Evolutionary conservation across 2,113 vertebrate genomes (phyloP).

Genomic region (Cyanoliseus patagonus): DNA sequence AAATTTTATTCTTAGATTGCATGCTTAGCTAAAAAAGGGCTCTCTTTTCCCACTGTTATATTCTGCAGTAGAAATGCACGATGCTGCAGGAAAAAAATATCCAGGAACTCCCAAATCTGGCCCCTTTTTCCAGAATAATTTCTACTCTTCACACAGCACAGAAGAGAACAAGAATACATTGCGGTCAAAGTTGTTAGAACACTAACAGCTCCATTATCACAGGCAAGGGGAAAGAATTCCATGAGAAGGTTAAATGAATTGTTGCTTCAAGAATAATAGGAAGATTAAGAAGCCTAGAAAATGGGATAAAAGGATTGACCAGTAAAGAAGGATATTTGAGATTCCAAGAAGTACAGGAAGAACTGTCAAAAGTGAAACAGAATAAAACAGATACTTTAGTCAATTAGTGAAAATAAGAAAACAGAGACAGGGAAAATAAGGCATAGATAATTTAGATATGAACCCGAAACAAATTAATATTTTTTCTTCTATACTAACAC

Average conservation of each 20-base stretch:
- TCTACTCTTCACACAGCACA: not conserved
- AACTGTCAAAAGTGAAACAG: not conserved
- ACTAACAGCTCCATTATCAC: not conserved
- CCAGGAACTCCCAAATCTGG: not conserved
- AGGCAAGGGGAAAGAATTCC: not conserved
- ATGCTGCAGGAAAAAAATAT: not conserved
- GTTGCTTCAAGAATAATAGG: not conserved
- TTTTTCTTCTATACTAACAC: not conserved
- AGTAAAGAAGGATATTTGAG: not conserved
- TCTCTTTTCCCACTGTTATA: not conserved
- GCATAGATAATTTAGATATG: not conserved
- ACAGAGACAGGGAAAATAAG: not conserved
- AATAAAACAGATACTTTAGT: not conserved
- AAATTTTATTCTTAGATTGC: not conserved
- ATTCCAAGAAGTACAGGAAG: not conserved
- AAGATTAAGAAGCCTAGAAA: not conserved
- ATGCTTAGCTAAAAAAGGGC: not conserved
- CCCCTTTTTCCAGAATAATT: not conserved
- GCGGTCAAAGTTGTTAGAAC: not conserved
- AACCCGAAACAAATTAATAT: not conserved
- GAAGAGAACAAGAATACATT: not conserved
- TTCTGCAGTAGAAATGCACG: not conserved
- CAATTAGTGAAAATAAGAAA: not conserved
- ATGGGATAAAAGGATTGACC: not conserved
- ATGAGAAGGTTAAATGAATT: not conserved